phyloP scores from a whole-genome alignment of 35 echinoderm and acorn worm species.

The Diadema setosum region DNA sequence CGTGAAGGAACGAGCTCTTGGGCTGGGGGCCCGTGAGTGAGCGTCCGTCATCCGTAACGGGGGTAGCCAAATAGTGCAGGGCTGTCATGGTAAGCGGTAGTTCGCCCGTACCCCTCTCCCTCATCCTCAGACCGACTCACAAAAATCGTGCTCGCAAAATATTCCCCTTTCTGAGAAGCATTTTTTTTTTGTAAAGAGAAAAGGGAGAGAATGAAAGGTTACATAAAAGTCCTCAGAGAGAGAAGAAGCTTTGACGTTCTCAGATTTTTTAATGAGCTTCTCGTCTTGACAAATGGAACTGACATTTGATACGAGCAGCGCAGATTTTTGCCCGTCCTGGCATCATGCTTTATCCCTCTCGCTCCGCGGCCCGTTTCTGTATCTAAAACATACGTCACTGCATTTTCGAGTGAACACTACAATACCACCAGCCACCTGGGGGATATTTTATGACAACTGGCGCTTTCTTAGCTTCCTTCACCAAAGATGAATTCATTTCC shows the following conservation, averaged over 20 bases:
- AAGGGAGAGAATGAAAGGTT: no score
- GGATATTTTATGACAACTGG: neutral
- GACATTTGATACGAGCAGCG: neutral
- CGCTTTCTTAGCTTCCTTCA: neutral
- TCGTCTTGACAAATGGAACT: neutral
- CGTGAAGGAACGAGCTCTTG: constrained; percentile 25
- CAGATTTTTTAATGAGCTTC: neutral
- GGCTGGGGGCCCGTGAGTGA: neutral
- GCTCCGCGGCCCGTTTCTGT: neutral
- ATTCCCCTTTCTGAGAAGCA: neutral
- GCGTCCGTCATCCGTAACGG: neutral
- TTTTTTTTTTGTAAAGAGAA: no score
- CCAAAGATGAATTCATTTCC: constrained; percentile 9
- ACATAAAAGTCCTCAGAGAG: no score
- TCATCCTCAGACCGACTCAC: neutral
- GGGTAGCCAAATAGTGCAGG: neutral
- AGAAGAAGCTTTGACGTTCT: neutral
- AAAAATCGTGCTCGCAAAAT: neutral
- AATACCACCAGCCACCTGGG: neutral
- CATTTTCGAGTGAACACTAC: constrained; percentile 7
- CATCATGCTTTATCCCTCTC: no score
- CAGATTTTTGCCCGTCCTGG: neutral
- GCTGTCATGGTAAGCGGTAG: neutral
- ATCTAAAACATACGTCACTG: neutral
- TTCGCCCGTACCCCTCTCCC: neutral